Base-by-base conservation (phyloP, 1,140 invertebrate species). In the Zophobas atratus region DNA sequence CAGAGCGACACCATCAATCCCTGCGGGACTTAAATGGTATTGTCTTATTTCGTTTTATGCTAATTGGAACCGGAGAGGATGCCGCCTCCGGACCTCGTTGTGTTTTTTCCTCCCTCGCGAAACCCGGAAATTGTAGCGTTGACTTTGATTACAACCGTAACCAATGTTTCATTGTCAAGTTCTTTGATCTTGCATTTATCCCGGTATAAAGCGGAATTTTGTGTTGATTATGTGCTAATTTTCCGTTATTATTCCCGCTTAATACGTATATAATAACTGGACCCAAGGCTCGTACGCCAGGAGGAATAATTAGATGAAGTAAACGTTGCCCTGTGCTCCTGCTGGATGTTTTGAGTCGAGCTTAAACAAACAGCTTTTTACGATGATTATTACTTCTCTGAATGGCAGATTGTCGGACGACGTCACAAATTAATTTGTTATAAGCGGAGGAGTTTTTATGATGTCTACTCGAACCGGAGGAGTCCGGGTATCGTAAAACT, bases 151-250 rank as follows among this genome's bases (percentile, higher is more conserved):
- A 67, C n/a, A 35, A 41, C 39, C 60, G 60, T 41, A 67, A 67
- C 60, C 60, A 6, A 67, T 67, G 60, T 67, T 67, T 67, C 60
- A 67, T 67, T 67, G 60, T 67, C 6, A 20, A 43, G 60, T 67
- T 43, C 60, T 67, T 67, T 67, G 60, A 67, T 67, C 36, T 67
- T 36, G 39, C 60, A 67, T 43, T 67, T 43, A 67, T 67, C 39
- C 60, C 20, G 60, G 60, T 8, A 32, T 43, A 43, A 67, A 67
- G 39, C 39, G 60, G 35, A 67, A 67, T 67, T 67, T 60, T 60
- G 56, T 60, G 35, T 60, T 60, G 56, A 60, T 60, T 67, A 67
- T 43, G 60, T 67, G 60, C 60, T 67, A 67, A 67, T 67, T 67
- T 67, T 67, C 60, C 60, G 60, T 43, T 67, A 67, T 67, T 67